Evolutionary conservation across 2,113 vertebrate genomes (phyloP), one percentile per base, ranked within the genome.

Genomic region (Mesocricetus auratus): DNA sequence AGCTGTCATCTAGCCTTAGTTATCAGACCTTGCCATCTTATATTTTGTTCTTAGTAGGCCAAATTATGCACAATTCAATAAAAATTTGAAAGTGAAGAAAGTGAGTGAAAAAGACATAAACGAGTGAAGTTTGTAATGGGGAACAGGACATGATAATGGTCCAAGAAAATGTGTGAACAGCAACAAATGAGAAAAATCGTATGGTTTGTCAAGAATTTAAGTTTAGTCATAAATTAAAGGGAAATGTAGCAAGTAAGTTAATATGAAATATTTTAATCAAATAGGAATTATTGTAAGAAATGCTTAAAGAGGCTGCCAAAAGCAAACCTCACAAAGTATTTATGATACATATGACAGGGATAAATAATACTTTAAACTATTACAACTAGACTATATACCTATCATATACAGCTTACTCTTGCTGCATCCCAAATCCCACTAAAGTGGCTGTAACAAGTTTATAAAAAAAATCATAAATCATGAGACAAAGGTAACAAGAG

Each of bases 151-250:
- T 60, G 16, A 33, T 50, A 73, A 86, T 31, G 19, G 87, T 22
- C 8, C 29, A 88, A 53, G 31, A 66, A 88, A 78, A 86, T 33
- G 92, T 58, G 4, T 86, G 47, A 91, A 89, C 2, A 82, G 69
- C 64, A 97, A 82, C 15, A 92, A 78, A 92, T 81, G 53, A 94
- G n/a, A 69, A 85, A 96, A 93, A 89, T 47, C 17, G 86, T 42
- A 86, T 36, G 24, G 66, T 58, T 96, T 85, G n/a, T 85, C 10
- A 64, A 85, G 47, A 82, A 68, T 75, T 69, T 58, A 91, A 89
- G 9, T 45, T 92, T 56, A 64, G 7, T 13, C 4, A 96, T 87
- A 75, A 90, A 89, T 78, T 31, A 77, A 60, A 75, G 12, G 15
- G 56, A 95, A 94, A 89, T 68, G 3, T 4, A 90, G 1, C 82